A percentile compares a stretch with the other conserved stretches of the same genome.
Conservation (phyloP, 2,888 invertebrate genomes). For the Eristalinus sepulchralis region DNA sequence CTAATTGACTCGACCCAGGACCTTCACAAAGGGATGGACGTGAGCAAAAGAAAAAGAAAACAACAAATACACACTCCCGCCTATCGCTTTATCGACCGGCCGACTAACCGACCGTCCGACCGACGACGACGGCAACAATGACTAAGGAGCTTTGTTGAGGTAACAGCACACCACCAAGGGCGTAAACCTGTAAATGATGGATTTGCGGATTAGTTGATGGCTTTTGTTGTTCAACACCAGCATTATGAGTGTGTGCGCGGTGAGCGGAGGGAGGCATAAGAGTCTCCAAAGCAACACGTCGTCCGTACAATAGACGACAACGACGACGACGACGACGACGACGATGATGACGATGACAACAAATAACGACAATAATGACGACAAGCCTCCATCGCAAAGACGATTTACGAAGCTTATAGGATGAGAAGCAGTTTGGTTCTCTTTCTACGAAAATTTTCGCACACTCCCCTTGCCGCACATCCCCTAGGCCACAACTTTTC, state of each 20-base stretch:
- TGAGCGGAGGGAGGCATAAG: background rate
- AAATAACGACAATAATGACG: background rate
- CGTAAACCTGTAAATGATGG: conserved; percentile 67
- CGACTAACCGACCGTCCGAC: too few relatives aligned
- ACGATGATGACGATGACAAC: background rate
- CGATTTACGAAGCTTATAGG: background rate
- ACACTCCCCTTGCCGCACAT: background rate
- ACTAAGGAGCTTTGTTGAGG: too few relatives aligned
- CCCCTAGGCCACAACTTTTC: background rate
- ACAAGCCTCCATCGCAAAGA: background rate
- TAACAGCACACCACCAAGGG: conserved; percentile 15
- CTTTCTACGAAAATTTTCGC: conserved; percentile 1
- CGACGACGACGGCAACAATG: background rate
- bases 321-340: background rate
- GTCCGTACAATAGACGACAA: conserved; percentile 23
- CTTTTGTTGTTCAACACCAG: conserved; percentile 53
- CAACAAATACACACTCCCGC: too few relatives aligned
- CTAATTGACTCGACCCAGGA: background rate
- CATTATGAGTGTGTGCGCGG: background rate
- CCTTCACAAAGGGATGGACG: background rate
- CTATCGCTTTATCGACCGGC: too few relatives aligned
- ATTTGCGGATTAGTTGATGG: conserved; percentile 67
- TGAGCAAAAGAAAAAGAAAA: background rate
- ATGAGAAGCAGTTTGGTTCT: conserved; percentile 13
- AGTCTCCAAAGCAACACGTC: conserved; percentile 40